Conservation (phyloP, 2,888 invertebrate genomes). For the Zygogramma bicolorata region DNA sequence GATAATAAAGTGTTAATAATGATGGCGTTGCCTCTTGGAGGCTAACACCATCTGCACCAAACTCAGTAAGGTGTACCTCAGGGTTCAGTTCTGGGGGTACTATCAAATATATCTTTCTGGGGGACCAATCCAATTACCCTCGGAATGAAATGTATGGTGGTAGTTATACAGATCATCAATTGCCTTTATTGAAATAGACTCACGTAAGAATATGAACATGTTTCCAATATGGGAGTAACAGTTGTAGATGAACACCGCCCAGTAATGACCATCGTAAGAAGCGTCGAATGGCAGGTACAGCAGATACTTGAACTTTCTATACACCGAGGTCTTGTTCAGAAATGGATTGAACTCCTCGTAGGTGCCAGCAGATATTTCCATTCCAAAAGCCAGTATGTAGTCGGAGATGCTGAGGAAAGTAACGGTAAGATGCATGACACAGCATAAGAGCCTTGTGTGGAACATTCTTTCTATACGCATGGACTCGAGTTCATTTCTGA, state of each 20-base stretch:
- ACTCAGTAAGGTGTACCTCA: too few species aligned
- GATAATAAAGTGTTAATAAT: too few species aligned
- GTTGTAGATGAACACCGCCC: slow-evolving; percentile 25
- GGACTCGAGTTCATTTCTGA: slow-evolving; percentile 22
- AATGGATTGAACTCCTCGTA: slow-evolving; percentile 35
- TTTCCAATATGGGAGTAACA: slow-evolving; percentile 16
- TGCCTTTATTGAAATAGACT: too few species aligned
- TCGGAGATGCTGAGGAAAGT: neutral
- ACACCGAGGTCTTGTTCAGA: slow-evolving; percentile 38
- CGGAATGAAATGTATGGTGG: too few species aligned
- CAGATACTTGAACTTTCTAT: slow-evolving; percentile 26
- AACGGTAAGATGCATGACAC: slow-evolving; percentile 14
- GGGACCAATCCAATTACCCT: too few species aligned
- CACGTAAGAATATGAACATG: slow-evolving; percentile 29
- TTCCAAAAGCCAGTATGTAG: neutral
- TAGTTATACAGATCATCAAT: too few species aligned
- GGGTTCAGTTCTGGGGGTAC: too few species aligned
- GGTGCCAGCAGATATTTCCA: neutral
- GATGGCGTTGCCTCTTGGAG: too few species aligned
- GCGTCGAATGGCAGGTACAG: slow-evolving; percentile 43
- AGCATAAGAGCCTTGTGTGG: slow-evolving; percentile 27
- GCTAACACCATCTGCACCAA: too few species aligned
- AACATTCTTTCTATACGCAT: slow-evolving; percentile 17
- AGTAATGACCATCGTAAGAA: slow-evolving; percentile 40
- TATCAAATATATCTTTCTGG: too few species aligned